A percentile compares a stretch with the other conserved stretches of the same genome.
phyloP scores from a whole-genome alignment of 2,113 vertebrate genomes.

The Megalops atlanticus region DNA sequence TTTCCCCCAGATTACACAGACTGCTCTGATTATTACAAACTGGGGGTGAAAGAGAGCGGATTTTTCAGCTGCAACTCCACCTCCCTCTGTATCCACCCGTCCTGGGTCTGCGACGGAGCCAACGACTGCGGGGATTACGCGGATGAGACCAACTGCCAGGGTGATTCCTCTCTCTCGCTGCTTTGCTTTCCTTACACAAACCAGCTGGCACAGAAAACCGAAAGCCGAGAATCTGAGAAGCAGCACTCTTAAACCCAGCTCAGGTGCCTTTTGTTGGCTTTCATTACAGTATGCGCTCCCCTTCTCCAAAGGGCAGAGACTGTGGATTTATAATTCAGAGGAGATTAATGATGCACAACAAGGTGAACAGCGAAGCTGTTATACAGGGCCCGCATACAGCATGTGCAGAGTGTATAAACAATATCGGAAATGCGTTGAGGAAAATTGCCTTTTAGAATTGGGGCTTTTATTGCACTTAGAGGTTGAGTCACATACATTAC shows the following conservation, averaged over 20 bases:
- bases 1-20: conserved; percentile 81
- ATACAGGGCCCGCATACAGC: neutral
- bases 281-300: no score
- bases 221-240: neutral
- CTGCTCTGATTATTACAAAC: conserved; percentile 90
- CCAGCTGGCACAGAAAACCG: neutral
- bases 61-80: conserved; percentile 96
- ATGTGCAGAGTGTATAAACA: neutral
- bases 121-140: conserved; percentile 97
- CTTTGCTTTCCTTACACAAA: conserved; percentile 21
- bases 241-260: neutral
- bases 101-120: conserved; percentile 94
- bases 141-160: conserved; percentile 93
- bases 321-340: conserved; percentile 2
- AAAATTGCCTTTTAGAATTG: neutral
- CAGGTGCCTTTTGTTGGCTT: no score
- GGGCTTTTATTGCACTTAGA: neutral
- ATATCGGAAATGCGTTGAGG: neutral
- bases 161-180: conserved; percentile 70
- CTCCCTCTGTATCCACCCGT: conserved; percentile 90
- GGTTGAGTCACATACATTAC: neutral
- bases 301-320: neutral
- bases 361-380: conserved; percentile 3
- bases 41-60: conserved; percentile 87
- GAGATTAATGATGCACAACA: neutral